Evolutionary conservation across 2,113 vertebrate genomes (phyloP).

Genomic region (Osmerus eperlanus): DNA sequence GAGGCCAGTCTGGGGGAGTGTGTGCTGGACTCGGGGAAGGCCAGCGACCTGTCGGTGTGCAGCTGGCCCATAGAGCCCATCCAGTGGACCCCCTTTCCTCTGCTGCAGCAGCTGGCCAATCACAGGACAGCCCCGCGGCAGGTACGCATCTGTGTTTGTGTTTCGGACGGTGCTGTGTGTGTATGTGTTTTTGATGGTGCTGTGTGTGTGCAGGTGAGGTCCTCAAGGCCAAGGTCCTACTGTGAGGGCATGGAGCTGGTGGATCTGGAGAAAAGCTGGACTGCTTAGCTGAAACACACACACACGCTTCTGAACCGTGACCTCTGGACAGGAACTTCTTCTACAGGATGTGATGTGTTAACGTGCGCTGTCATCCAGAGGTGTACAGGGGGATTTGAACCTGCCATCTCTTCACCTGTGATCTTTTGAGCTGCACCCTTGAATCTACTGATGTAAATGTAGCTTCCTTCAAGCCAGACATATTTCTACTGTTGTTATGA

Average conservation of each 20-base stretch:
- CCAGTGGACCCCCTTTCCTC: constrained; percentile 82
- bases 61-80: constrained; percentile 86
- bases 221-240: constrained; percentile 69
- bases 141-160: not conserved
- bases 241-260: constrained; percentile 84
- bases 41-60: constrained; percentile 83
- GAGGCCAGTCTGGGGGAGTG: constrained; percentile 79
- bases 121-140: constrained; percentile 56
- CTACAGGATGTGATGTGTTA: no score
- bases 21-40: constrained; percentile 85
- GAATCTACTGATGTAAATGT: no score
- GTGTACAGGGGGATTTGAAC: no score
- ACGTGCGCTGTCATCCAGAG: no score
- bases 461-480: no score
- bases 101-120: constrained; percentile 74
- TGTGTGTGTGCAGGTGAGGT: constrained; percentile 53
- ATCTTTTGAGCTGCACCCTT: no score
- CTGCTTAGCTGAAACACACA: constrained; percentile 64
- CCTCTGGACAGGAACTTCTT: no score
- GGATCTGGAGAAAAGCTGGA: constrained; percentile 81
- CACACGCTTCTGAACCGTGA: no score
- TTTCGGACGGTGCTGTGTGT: constrained; percentile 40
- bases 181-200: no score
- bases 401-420: no score
- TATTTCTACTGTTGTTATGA: no score